These are phyloP conservation scores for Artemia sinica DNA, from an alignment of 2,888 invertebrate genomes.

Conservation along the genomic window DNA sequence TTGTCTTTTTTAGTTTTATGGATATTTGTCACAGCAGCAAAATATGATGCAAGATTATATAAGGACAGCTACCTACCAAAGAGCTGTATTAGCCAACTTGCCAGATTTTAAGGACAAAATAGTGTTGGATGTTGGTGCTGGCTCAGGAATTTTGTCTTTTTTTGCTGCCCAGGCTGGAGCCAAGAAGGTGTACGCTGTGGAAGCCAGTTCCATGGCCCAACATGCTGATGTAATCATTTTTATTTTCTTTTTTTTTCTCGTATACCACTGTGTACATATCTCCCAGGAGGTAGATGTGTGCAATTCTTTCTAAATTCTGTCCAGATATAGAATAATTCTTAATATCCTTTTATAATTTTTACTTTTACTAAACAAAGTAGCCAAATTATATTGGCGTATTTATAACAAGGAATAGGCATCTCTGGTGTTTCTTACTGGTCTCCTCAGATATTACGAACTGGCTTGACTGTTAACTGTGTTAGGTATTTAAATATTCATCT, in stretches of 20 bases:
- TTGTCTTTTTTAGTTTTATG: conserved; percentile 59
- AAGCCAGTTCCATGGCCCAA: conserved; percentile 95
- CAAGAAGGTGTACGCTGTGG: conserved; percentile 91
- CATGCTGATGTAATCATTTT: conserved; percentile 51
- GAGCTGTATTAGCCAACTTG: conserved; percentile 81
- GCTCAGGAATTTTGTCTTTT: conserved; percentile 93
- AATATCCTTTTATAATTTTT: too few relatives aligned
- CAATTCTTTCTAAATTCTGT: too few relatives aligned
- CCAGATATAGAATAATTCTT: too few relatives aligned
- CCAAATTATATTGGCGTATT: too few relatives aligned
- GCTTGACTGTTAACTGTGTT: too few relatives aligned
- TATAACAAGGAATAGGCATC: too few relatives aligned
- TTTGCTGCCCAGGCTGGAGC: conserved; percentile 97
- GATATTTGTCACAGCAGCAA: conserved; percentile 95
- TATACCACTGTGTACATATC: too few relatives aligned
- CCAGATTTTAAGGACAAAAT: conserved; percentile 80
- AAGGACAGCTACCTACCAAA: conserved; percentile 91
- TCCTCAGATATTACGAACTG: too few relatives aligned
- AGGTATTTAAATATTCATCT: too few relatives aligned
- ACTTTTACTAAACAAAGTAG: too few relatives aligned
- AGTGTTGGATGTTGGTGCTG: conserved; percentile 92
- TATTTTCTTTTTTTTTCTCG: neutral
- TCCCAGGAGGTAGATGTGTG: too few relatives aligned
- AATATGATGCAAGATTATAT: conserved; percentile 99
- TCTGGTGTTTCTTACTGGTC: too few relatives aligned